These are phyloP conservation scores for Neomicropteryx cornuta DNA, from an alignment of 1,140 invertebrate genomes.

Conservation along the genomic window DNA sequence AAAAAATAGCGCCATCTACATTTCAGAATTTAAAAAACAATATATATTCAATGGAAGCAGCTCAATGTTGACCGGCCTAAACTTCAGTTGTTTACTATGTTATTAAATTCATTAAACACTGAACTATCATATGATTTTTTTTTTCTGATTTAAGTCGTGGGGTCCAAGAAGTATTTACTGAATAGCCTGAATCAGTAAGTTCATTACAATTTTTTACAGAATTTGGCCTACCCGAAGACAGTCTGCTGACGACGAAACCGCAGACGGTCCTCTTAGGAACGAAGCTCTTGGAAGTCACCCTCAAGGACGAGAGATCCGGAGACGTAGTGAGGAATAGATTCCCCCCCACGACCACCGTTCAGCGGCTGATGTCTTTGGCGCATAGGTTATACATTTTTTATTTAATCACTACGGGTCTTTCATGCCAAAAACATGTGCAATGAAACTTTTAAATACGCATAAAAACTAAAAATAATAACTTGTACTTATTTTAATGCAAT, in stretches of 20 bases:
- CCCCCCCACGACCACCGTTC: slow-evolving; percentile 66
- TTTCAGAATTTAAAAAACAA: no score
- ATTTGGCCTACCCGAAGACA: slow-evolving; percentile 68
- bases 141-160: slow-evolving; percentile 18
- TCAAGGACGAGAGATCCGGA: slow-evolving; percentile 42
- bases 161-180: no score
- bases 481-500: no score
- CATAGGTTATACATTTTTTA: slow-evolving; percentile 54
- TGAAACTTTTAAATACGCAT: slow-evolving; percentile 16
- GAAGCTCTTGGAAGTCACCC: slow-evolving; percentile 52
- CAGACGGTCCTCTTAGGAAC: slow-evolving; percentile 53
- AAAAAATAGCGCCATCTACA: no score
- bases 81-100: no score
- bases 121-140: slow-evolving; percentile 6
- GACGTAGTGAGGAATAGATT: slow-evolving; percentile 57
- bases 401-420: slow-evolving; percentile 11
- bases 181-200: no score
- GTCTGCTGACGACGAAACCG: slow-evolving; percentile 46
- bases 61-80: no score
- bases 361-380: slow-evolving; percentile 65
- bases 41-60: no score
- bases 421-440: no score
- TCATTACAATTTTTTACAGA: slow-evolving; percentile 55
- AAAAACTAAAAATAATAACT: no score
- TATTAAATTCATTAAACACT: no score